Evolutionary conservation across 2,888 invertebrate species (phyloP).

Genomic region (Cryptus armator): DNA sequence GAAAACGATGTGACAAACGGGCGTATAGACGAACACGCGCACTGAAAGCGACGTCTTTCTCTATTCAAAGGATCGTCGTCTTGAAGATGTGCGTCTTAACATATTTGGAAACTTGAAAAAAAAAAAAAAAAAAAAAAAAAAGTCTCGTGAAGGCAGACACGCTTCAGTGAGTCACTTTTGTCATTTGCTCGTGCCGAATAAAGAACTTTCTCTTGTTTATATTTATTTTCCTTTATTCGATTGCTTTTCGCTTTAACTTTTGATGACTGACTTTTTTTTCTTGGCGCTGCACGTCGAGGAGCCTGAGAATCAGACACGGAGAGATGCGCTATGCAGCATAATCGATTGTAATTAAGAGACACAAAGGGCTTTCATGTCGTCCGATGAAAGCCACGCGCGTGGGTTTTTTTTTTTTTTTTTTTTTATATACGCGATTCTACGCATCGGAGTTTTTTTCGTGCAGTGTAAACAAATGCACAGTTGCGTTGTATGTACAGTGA

Average conservation of each 20-base stretch:
- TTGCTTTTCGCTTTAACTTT: conserved; percentile 18
- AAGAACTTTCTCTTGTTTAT: conserved; percentile 9
- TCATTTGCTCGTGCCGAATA: conserved; percentile 28
- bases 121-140: background rate
- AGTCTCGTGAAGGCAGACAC: conserved; percentile 17
- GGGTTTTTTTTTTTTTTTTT: background rate
- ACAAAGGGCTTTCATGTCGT: conserved; percentile 25
- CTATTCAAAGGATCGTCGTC: conserved; percentile 14
- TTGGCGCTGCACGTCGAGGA: conserved; percentile 11
- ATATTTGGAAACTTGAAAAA: conserved; percentile 40
- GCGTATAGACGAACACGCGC: background rate
- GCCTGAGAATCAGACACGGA: conserved; percentile 27
- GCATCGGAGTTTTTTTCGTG: background rate
- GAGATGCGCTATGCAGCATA: conserved; percentile 50
- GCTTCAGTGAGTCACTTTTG: conserved; percentile 49
- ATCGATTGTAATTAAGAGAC: conserved; percentile 60
- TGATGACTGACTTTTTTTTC: background rate
- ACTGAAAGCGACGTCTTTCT: background rate
- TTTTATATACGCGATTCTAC: background rate
- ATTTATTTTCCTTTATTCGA: conserved; percentile 7
- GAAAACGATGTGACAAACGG: background rate
- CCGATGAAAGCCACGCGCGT: conserved; percentile 45
- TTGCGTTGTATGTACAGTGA: conserved; percentile 1
- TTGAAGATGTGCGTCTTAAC: background rate
- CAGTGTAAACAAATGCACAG: background rate